Percentiles rank a stretch among this genome's conserved stretches.
phyloP scores from a whole-genome alignment of 2,888 invertebrate genomes.

The Allolobophora icterica region DNA sequence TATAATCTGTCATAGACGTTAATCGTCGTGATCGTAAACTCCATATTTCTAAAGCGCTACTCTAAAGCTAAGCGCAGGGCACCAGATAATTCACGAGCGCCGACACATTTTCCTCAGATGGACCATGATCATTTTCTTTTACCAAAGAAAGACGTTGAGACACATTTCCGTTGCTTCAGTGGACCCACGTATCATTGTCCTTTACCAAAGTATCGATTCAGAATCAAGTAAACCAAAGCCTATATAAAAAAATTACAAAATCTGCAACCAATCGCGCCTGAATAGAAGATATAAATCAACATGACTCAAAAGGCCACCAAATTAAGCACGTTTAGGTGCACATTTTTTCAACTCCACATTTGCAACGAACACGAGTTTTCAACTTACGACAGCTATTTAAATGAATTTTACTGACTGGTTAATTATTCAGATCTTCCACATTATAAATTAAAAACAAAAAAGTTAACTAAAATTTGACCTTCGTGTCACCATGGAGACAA shows the following conservation, averaged over 20 bases:
- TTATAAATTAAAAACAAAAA: slow-evolving; percentile 12
- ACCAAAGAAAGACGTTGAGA: too few relatives aligned
- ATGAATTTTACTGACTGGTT: background rate
- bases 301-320: background rate
- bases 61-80: too few relatives aligned
- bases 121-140: too few relatives aligned
- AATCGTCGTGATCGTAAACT: too few relatives aligned
- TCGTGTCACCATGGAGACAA: background rate
- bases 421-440: background rate
- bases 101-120: too few relatives aligned
- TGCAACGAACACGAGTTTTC: background rate
- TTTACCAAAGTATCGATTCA: background rate
- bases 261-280: too few relatives aligned
- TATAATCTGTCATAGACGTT: too few relatives aligned
- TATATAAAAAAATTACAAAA: background rate
- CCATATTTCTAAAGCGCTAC: too few relatives aligned
- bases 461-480: background rate
- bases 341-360: background rate
- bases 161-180: too few relatives aligned
- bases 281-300: too few relatives aligned
- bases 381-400: background rate
- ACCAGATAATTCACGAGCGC: too few relatives aligned
- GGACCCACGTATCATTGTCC: too few relatives aligned
- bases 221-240: background rate
- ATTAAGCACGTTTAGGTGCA: background rate